Base-by-base conservation (phyloP, 2,888 invertebrate species). In the Catocala nupta region DNA sequence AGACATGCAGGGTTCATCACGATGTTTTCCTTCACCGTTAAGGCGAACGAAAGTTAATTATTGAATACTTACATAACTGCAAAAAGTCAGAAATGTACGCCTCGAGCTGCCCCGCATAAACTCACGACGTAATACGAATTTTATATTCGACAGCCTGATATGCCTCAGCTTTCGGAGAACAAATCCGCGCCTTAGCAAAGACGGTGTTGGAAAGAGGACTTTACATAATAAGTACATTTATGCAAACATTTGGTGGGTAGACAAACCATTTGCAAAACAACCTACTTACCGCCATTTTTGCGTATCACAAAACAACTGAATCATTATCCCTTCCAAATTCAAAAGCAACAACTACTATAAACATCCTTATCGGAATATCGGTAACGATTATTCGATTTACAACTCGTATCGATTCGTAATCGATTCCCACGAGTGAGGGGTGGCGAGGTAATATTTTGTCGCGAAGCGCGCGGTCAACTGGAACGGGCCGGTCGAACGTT, bases 361-460 rank as follows among this genome's bases (percentile, higher is more conserved):
- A 78, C 54, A 55, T 50, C 61, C 65, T 63, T 76, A 73, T 78
- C 68, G 55, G 53, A 50, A 65, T 68, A 78, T 73, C 78, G 77
- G 77, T 80, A 81, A 82, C 83, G 77, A 83, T 81, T 83, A 84
- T 80, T 70, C 80, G 80, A 85, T 86, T 83, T 82, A 85, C 71
- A 77, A 71, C 74, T 73, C 54, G 64, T 70, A 77, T 79, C 68
- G 69, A 77, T 71, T 80, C 78, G 81, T 82, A 86, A 86, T 87
- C 88, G 86, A 87, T 88, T 88, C 88, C 88, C 88, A 87, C 86
- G 87, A 78, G 86, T 55, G 51, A 51, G 81, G 85, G 81, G 73
- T 71, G 77, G 64, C 68, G 68, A 55, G 67, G 65, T 60, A 65
- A 75, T 72, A 71, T 70, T 74, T 65, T 66, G 66, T 71, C 70